Percentiles rank a stretch among this genome's conserved stretches.
These are phyloP conservation scores for Aegithalos caudatus DNA, from an alignment of 2,113 vertebrate genomes.

Conservation along the genomic window DNA sequence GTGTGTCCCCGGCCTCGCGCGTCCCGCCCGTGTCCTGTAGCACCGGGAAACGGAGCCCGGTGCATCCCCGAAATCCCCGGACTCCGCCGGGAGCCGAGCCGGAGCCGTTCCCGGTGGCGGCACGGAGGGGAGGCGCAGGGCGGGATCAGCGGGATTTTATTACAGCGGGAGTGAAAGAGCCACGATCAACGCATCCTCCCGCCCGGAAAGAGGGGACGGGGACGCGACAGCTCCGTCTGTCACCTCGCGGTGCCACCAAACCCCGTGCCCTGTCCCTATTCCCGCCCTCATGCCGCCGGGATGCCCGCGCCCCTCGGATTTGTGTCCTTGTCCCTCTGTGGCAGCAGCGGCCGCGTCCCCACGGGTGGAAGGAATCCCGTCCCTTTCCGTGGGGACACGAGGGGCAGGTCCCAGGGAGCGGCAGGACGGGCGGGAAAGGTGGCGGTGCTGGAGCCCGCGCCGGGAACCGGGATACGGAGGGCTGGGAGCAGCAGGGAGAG, in stretches of 20 bases:
- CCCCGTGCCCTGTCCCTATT: background rate
- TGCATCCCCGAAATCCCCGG: background rate
- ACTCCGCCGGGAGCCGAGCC: background rate
- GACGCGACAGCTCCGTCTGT: background rate
- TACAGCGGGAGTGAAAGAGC: background rate
- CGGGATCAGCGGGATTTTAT: background rate
- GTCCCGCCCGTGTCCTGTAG: background rate
- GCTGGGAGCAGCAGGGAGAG: constrained; percentile 11
- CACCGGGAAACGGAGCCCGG: background rate
- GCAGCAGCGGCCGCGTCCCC: background rate
- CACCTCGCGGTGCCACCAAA: background rate
- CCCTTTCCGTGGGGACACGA: background rate
- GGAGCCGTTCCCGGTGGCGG: background rate
- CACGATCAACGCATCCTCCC: background rate
- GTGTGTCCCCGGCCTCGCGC: background rate
- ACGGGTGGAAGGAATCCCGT: accelerated
- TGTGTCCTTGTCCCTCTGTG: background rate
- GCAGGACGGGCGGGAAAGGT: background rate
- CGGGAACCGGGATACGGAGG: accelerated
- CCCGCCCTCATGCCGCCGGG: background rate
- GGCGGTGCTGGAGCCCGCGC: background rate
- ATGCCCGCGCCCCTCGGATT: background rate
- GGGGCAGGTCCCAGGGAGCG: background rate
- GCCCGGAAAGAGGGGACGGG: background rate
- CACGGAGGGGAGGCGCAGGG: background rate